Conservation (phyloP, 2,113 vertebrate genomes). For the Lasiurus cinereus region DNA sequence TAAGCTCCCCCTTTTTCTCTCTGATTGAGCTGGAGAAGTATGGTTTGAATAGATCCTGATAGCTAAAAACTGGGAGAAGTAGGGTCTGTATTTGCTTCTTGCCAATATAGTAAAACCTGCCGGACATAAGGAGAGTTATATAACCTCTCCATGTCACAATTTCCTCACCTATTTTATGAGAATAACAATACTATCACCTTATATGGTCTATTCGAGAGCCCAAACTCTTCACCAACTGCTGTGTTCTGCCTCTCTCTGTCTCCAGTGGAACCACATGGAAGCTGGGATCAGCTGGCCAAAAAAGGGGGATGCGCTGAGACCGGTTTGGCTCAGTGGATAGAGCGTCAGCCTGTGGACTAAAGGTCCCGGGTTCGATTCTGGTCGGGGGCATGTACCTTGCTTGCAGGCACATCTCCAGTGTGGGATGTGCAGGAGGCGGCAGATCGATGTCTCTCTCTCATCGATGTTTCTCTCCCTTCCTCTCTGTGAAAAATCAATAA, state of each 20-base stretch:
- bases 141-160: background rate
- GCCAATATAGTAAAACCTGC: background rate
- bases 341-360: no score
- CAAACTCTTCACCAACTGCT: rapidly evolving
- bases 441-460: no score
- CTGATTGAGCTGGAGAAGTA: background rate
- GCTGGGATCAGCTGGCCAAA: background rate
- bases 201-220: background rate
- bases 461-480: no score
- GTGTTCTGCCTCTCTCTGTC: background rate
- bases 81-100: background rate
- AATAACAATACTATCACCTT: background rate
- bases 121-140: background rate
- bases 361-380: no score
- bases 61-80: background rate
- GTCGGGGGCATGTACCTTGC: no score
- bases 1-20: background rate
- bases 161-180: background rate
- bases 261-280: background rate
- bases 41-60: background rate
- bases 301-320: background rate
- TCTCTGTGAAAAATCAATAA: no score
- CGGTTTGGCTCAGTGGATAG: no score
- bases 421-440: no score
- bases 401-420: no score